Conservation (phyloP, 1,140 invertebrate species). For the Anoplophora glabripennis region DNA sequence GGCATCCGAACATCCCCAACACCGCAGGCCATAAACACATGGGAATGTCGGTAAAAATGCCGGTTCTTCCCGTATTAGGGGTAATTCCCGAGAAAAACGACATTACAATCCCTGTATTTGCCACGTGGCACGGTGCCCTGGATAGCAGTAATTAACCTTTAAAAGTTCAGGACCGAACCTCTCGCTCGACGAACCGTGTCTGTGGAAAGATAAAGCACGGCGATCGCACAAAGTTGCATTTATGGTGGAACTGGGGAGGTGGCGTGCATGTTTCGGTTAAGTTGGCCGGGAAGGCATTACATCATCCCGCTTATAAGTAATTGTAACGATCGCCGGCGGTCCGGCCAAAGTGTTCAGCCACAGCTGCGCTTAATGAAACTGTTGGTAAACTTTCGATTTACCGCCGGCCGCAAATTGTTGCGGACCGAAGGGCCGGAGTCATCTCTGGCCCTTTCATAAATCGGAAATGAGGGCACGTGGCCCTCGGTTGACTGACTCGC, state of each 20-base stretch:
- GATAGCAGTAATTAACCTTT: neutral
- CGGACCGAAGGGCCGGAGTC: neutral
- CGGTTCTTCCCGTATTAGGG: too few species aligned
- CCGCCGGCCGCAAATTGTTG: slow-evolving; percentile 17
- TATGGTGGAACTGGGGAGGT: neutral
- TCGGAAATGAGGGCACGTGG: too few species aligned
- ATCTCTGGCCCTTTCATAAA: too few species aligned
- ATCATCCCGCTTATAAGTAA: slow-evolving; percentile 21
- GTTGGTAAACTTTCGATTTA: slow-evolving; percentile 20
- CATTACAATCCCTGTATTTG: too few species aligned
- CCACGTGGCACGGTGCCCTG: neutral
- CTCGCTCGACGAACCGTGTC: neutral
- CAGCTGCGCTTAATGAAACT: slow-evolving; percentile 26
- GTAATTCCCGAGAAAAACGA: too few species aligned
- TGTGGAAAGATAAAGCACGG: neutral
- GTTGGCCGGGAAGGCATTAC: slow-evolving; percentile 7
- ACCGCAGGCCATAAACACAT: too few species aligned
- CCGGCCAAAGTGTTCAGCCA: slow-evolving; percentile 21
- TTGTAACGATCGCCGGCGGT: slow-evolving; percentile 18
- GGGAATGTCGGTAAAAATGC: too few species aligned
- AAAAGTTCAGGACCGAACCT: neutral
- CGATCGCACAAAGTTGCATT: slow-evolving; percentile 6
- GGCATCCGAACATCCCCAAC: too few species aligned
- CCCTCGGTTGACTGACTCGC: too few species aligned
- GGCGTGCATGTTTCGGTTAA: slow-evolving; percentile 7